Percentiles rank a stretch among this genome's conserved stretches.
Conservation (phyloP, 2,797 vertebrate genomes). For the Clarias platycephalus region DNA sequence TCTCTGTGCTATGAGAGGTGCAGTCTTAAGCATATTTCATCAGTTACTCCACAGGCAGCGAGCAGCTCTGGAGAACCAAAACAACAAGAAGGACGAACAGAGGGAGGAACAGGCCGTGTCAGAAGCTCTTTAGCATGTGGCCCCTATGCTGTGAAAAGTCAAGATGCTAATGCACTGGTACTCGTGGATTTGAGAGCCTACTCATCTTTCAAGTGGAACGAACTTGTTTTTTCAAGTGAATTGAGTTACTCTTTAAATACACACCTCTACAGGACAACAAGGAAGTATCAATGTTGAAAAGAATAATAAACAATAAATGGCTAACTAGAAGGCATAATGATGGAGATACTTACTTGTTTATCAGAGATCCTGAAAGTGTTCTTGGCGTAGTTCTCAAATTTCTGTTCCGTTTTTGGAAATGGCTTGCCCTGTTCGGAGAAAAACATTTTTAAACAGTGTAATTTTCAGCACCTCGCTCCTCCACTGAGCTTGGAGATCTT, state of each 20-base stretch:
- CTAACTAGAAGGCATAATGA: not conserved
- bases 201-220: conserved; percentile 33
- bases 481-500: conserved; percentile 50
- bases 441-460: conserved; percentile 38
- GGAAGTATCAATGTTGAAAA: not conserved
- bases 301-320: not conserved
- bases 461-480: conserved; percentile 51
- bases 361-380: conserved; percentile 73
- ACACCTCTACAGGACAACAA: conserved; percentile 17
- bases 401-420: conserved; percentile 78
- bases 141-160: conserved; percentile 28
- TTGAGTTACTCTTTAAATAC: conserved; percentile 15
- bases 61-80: conserved; percentile 28
- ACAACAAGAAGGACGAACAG: conserved; percentile 22
- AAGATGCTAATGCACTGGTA: conserved; percentile 42
- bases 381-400: conserved; percentile 78
- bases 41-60: conserved; percentile 37
- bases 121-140: conserved; percentile 46
- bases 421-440: conserved; percentile 68
- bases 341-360: conserved; percentile 71
- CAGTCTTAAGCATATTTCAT: conserved; percentile 52
- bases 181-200: conserved; percentile 18
- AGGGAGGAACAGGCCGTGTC: conserved; percentile 34
- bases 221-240: conserved; percentile 36
- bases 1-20: conserved; percentile 44